Base-by-base conservation (phyloP, 2,888 invertebrate species). In the Ectropis crepuscularia region DNA sequence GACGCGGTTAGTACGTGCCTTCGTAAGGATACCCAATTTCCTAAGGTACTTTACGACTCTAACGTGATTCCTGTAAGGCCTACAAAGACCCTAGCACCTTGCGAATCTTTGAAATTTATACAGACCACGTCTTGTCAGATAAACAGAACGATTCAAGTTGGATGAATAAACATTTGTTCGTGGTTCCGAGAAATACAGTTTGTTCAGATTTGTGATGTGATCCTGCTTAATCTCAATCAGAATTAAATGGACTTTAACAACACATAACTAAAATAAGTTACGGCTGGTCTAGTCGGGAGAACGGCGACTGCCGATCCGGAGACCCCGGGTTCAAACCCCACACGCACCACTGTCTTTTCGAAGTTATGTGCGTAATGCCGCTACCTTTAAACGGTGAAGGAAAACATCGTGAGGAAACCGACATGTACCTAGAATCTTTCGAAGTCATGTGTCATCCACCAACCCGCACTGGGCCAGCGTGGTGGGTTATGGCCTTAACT, bases 11-110 rank as follows among this genome's bases (percentile, higher is more conserved):
- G 61, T 74, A 77, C 74, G 80, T 78, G 73, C 70, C 71, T 71
- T 68, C 67, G 61, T 65, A 68, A 68, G 73, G 72, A 61, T 70
- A 67, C 67, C 77, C 79, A 75, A 79, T 77, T 79, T 75, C 71
- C 69, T 71, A 71, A 72, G 73, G 72, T 74, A 74, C 69, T 79
- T 78, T 79, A 79, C 73, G 62, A 72, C 49, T 46, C 57, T 65
- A 54, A 70, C 76, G 75, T 75, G 75, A 67, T 69, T 70, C 57
- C 51, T 63, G 64, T 57, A 49, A 42, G 42, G 59, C 65, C 36
- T 65, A 38, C 47, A 48, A 41, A 58, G 48, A 43, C 58, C 51
- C 36, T 59, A 61, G 54, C 57, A 61, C 60, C 64, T 60, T 64
- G 60, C 58, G 45, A 59, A 59, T 59, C 51, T 63, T 63, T 49